Base-by-base conservation (phyloP, 2,888 invertebrate genomes). In the Pilophorus perplexus region DNA sequence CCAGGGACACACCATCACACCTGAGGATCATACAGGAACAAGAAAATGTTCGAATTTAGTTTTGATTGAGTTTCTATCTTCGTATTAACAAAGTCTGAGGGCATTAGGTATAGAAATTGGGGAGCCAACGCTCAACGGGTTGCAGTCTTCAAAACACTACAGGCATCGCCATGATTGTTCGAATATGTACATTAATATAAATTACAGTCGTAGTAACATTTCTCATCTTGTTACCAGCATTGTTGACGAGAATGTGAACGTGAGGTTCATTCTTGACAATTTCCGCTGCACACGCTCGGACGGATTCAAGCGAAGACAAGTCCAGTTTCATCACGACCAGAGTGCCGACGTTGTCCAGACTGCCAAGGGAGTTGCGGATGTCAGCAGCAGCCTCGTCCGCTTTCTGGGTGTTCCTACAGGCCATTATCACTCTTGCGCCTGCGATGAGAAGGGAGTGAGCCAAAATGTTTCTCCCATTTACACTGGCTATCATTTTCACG, bases 311-410 rank as follows among this genome's bases (percentile, higher is more conserved):
- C 52, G 78, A 79, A 2, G 74, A 72, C 22, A 80, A 73, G 72
- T 80, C 79, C 46, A 84, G 73, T 70, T 80, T 74, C 68, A 78
- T 77, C 1, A 82, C 74, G 2, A 78, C 74, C 16, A 84, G 50
- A 48, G 42, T 14, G 5, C 23, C 20, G n/a, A 52, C 52, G 3
- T 66, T 60, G 14, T 55, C 66, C 3, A 25, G 66, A 2, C 54
- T 14, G 1, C 37, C 62, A 1, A 71, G 54, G 0, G 67, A 52
- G 18, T 71, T 57, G 10, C 70, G 67, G 22, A 74, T 73, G 1
- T 72, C 73, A 0, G 66, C 37, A 2, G 77, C 76, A 6, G 80
- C 79, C 42, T 72, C 70, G 60, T 77, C 74, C 0, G 77, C 80
- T 67, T 76, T 76, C 18, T 74, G 72, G 1, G 75, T 40, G 72